Evolutionary conservation across 1,140 invertebrate species (phyloP).

Genomic region (Macrocentrus cingulum): DNA sequence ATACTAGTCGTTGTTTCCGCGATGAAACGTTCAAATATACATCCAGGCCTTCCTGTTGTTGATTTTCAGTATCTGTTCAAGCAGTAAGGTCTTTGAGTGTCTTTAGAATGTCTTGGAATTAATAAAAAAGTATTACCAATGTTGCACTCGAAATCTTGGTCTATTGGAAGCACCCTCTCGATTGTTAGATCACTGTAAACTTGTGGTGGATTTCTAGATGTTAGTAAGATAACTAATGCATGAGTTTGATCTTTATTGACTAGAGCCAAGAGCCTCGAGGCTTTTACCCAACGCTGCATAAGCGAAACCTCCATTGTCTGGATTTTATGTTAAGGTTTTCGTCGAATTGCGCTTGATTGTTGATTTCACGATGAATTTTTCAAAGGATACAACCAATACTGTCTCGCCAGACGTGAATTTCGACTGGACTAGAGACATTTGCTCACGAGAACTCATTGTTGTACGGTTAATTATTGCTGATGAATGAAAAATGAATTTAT

Average conservation of each 20-base stretch:
- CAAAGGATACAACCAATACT: conserved; percentile 60
- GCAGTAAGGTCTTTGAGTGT: not conserved
- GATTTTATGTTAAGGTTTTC: conserved; percentile 12
- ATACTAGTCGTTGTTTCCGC: conserved; percentile 62
- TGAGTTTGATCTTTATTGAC: conserved; percentile 67
- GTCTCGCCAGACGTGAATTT: conserved; percentile 66
- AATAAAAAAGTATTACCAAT: conserved; percentile 59
- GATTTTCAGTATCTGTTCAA: conserved; percentile 59
- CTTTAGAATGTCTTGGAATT: not conserved
- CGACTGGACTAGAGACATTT: conserved; percentile 61
- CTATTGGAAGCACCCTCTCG: conserved; percentile 74
- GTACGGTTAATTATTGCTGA: not conserved
- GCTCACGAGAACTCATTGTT: conserved; percentile 39
- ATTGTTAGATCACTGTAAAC: conserved; percentile 71
- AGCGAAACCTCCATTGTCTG: conserved; percentile 59
- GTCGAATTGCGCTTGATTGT: not conserved
- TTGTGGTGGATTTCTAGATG: conserved; percentile 64
- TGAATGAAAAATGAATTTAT: not conserved
- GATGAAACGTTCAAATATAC: conserved; percentile 65
- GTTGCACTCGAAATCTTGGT: conserved; percentile 75
- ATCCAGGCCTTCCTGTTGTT: conserved; percentile 57
- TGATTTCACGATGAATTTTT: not conserved
- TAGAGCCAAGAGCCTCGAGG: conserved; percentile 64
- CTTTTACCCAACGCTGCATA: conserved; percentile 62
- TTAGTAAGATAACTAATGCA: conserved; percentile 67